A percentile compares a stretch with the other conserved stretches of the same genome.
Evolutionary conservation across 2,113 vertebrate species (phyloP).

Genomic region (Aythya baeri): DNA sequence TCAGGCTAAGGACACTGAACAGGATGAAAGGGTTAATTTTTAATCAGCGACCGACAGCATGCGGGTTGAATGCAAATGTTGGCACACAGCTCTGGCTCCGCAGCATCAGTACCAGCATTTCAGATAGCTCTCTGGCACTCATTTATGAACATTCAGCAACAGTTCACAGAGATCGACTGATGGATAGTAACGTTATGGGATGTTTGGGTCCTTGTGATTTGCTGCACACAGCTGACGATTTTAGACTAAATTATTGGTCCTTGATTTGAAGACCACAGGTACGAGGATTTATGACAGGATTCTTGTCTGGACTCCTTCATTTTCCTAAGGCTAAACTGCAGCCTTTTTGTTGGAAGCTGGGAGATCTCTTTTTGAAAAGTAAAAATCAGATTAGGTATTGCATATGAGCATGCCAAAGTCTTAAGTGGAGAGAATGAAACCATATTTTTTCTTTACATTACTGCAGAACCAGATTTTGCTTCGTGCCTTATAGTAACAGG

Average conservation of each 20-base stretch:
- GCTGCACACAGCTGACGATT: neutral
- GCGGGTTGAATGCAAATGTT: neutral
- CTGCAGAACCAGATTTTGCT: neutral
- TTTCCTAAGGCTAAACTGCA: slow-evolving; percentile 13
- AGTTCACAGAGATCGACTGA: slow-evolving; percentile 1
- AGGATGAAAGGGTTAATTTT: slow-evolving; percentile 34
- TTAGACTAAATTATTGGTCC: neutral
- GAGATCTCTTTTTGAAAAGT: slow-evolving; percentile 3
- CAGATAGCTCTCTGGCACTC: neutral
- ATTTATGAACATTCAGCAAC: slow-evolving; percentile 13
- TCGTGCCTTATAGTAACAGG: neutral
- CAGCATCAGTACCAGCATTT: neutral
- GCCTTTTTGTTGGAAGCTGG: neutral
- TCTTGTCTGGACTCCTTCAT: neutral
- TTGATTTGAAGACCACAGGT: slow-evolving; percentile 7
- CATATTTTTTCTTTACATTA: neutral
- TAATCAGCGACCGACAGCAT: neutral
- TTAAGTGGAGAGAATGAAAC: neutral
- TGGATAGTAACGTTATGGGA: slow-evolving; percentile 23
- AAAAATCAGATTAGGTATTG: slow-evolving; percentile 6
- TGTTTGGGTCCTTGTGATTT: neutral
- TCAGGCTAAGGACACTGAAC: neutral
- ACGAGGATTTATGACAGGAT: slow-evolving; percentile 50
- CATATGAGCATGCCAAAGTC: neutral
- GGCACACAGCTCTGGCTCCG: neutral